Base-by-base conservation (phyloP, 2,888 invertebrate species). In the Microplitis manilae region DNA sequence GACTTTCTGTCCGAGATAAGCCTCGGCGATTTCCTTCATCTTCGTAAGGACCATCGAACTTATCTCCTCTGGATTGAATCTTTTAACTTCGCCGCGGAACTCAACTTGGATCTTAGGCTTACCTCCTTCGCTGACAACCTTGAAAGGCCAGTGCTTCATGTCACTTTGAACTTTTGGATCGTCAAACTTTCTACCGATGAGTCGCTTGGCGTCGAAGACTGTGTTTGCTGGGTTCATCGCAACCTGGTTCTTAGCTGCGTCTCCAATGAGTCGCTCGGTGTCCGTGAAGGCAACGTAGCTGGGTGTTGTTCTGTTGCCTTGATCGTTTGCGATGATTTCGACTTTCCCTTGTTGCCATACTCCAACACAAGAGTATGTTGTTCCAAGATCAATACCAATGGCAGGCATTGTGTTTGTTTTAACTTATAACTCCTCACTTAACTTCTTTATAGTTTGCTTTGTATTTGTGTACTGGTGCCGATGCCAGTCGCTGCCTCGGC, bases 91-190 rank as follows among this genome's bases (percentile, higher is more conserved):
- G 0, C 93, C 93, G 4, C 69, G 64, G 89, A 93, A 93, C 82
- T 94, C 93, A 0, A 94, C 92, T 85, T 93, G 92, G 75, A 94
- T 93, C 87, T 94, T 94, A 0, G 94, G 94, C 84, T 94, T 94
- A 64, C 93, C 92, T 68, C 90, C 89, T 73, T 94, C 94, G 83
- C 90, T 93, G 81, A 94, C 87, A 13, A 95, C 94, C 85, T 92
- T 92, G 90, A 96, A 96, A 2, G 96, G 95, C 96, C 96, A 96
- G 85, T 94, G 94, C 86, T 95, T 94, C 91, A 95, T 93, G 89
- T 96, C 96, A 50, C 92, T 91, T 86, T 95, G 95, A 71, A 95
- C 95, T 84, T 94, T 93, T 0, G 91, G 89, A 75, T 83, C 81
- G 77, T 83, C 70, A 77, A 81, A 79, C 69, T 77, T 80, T 68